Conservation (phyloP, 2,113 vertebrate species). For the Ivindomyrus marchei region DNA sequence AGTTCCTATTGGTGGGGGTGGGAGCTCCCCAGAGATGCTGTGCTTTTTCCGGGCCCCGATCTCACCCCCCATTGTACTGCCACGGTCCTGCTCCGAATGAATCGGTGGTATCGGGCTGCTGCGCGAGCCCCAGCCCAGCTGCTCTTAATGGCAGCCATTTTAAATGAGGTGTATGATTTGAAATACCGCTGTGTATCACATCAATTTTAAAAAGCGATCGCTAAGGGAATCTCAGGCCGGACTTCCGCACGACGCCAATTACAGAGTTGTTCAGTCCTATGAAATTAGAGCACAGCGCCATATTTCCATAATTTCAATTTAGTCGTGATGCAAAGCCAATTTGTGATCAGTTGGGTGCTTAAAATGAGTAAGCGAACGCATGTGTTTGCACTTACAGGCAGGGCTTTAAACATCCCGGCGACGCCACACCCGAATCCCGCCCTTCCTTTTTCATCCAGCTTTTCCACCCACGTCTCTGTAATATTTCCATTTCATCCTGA, state of each 20-base stretch:
- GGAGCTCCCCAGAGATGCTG: not conserved
- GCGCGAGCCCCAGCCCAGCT: not conserved
- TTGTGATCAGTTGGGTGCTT: constrained; percentile 13
- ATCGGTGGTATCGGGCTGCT: no score
- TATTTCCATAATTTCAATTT: constrained; percentile 16
- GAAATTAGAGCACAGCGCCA: not conserved
- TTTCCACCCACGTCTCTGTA: not conserved
- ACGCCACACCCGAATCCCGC: not conserved
- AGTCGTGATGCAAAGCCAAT: not conserved
- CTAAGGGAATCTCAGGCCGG: not conserved
- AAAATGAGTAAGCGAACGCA: not conserved
- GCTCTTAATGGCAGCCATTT: not conserved
- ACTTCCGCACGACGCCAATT: not conserved
- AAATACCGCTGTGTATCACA: not conserved
- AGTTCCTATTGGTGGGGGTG: not conserved
- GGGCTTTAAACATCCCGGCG: not conserved
- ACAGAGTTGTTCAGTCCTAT: not conserved
- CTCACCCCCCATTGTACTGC: not conserved
- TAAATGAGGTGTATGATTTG: constrained; percentile 11
- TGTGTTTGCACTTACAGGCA: not conserved
- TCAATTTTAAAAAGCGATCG: not conserved
- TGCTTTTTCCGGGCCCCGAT: not conserved
- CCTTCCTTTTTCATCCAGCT: not conserved
- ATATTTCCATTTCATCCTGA: not conserved
- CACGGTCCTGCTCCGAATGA: not conserved